Conservation (phyloP, 2,797 vertebrate genomes). For the Iguana delicatissima region DNA sequence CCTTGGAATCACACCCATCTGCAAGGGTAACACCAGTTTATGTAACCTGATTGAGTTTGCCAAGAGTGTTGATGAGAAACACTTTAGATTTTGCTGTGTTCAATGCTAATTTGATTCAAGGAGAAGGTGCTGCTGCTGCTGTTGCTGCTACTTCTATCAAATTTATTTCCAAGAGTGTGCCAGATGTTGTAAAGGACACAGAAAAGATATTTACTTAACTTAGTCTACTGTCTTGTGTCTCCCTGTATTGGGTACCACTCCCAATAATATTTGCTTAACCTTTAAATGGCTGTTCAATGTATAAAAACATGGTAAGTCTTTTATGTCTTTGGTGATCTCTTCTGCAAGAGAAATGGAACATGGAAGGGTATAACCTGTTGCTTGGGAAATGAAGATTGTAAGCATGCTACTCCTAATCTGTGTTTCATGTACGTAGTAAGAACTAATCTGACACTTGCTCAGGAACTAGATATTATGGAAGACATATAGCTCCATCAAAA, state of each 20-base stretch:
- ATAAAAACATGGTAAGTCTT: not conserved
- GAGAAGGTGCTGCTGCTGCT: not conserved
- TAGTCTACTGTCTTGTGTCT: not conserved
- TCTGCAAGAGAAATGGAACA: not conserved
- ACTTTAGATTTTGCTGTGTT: not conserved
- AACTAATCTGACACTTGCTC: not conserved
- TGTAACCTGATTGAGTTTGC: not conserved
- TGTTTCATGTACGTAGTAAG: not conserved
- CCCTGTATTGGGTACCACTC: not conserved
- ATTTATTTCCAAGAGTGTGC: not conserved
- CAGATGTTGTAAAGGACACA: not conserved
- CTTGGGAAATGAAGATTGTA: not conserved
- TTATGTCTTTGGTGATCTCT: not conserved
- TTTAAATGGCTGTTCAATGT: not conserved
- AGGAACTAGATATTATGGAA: not conserved
- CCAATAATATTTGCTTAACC: not conserved
- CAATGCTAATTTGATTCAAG: not conserved
- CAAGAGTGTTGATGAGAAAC: not conserved
- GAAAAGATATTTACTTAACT: too few species aligned
- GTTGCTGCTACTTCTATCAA: not conserved
- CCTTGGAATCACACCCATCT: constrained; percentile 1
- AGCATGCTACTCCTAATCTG: not conserved
- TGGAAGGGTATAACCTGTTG: not conserved
- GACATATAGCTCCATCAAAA: not conserved
- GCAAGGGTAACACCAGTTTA: not conserved